phyloP scores from a whole-genome alignment of 2,113 vertebrate genomes.

The Lanius collurio region DNA sequence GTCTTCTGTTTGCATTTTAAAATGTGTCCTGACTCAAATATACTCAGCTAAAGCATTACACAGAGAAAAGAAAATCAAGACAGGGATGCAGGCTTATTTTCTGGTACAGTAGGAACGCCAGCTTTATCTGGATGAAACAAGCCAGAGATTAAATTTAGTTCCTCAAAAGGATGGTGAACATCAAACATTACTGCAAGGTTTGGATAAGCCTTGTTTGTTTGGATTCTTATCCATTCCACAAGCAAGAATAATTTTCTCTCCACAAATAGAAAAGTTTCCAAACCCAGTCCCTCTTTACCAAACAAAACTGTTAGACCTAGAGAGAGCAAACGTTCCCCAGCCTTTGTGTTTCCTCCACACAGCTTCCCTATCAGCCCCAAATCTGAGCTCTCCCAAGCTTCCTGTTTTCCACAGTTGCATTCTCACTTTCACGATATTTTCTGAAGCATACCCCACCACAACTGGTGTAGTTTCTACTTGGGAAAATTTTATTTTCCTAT shows the following conservation, averaged over 20 bases:
- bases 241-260: slow-evolving; percentile 18
- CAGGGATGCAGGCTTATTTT: not conserved
- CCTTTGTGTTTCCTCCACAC: not conserved
- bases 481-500: not conserved
- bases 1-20: not conserved
- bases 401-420: slow-evolving; percentile 9
- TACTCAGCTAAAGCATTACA: not conserved
- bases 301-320: not conserved
- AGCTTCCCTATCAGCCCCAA: not conserved
- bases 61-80: not conserved
- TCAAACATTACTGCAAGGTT: slow-evolving; percentile 30
- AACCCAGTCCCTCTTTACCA: not conserved
- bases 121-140: slow-evolving; percentile 43
- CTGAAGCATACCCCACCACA: not conserved
- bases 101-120: not conserved
- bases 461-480: not conserved
- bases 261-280: not conserved
- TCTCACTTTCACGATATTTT: slow-evolving; percentile 12
- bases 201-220: slow-evolving; percentile 16
- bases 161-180: slow-evolving; percentile 19
- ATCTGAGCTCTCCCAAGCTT: slow-evolving; percentile 1
- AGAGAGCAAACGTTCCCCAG: not conserved
- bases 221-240: not conserved
- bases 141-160: slow-evolving; percentile 45
- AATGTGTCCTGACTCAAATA: not conserved